A percentile compares a stretch with the other conserved stretches of the same genome.
Conservation (phyloP, 2,113 vertebrate genomes). For the Lasiurus borealis region DNA sequence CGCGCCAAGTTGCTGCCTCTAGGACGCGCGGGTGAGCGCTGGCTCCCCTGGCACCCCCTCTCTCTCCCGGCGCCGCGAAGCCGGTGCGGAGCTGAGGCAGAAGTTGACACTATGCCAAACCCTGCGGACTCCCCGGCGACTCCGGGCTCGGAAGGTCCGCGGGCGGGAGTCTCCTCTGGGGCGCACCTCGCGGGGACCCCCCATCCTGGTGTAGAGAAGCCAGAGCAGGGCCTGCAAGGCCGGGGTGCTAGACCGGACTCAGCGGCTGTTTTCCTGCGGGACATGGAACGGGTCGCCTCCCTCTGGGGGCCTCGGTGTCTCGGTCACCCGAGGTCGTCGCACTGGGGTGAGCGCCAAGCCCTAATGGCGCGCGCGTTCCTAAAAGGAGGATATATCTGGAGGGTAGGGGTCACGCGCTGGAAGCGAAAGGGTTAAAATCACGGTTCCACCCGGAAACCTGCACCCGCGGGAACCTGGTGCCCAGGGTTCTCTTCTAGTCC, state of each 20-base stretch:
- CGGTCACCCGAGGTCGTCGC: not conserved
- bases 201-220: not conserved
- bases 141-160: not conserved
- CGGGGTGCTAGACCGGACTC: not conserved
- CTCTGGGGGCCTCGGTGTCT: conserved; percentile 1
- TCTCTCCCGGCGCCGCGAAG: not conserved
- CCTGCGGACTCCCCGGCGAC: not conserved
- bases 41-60: not conserved
- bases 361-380: not conserved
- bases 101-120: not conserved
- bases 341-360: not conserved
- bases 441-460: not conserved
- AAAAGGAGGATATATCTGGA: not conserved
- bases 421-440: not conserved
- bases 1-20: not conserved
- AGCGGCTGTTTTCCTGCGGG: not conserved
- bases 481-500: not conserved
- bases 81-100: not conserved
- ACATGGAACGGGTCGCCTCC: not conserved
- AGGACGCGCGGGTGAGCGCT: not conserved
- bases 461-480: not conserved
- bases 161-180: not conserved
- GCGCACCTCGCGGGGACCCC: not conserved
- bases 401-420: not conserved
- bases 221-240: not conserved